These are phyloP conservation scores for Tachina fera DNA, from an alignment of 2,888 invertebrate species.

Conservation along the genomic window DNA sequence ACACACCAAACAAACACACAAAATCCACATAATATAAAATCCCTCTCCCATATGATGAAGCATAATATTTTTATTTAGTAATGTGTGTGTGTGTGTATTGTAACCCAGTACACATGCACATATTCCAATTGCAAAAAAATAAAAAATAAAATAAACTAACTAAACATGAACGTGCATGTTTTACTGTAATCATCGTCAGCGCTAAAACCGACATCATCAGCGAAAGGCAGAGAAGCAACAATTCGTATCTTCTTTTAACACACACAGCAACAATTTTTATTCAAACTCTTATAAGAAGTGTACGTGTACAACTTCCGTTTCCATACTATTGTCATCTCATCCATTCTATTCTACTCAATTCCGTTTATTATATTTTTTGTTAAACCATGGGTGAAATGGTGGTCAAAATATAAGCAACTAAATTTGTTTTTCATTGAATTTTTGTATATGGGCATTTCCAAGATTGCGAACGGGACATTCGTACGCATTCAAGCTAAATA, in stretches of 20 bases:
- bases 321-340: background rate
- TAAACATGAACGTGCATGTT: conserved; percentile 47
- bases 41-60: conserved; percentile 1
- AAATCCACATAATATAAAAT: conserved; percentile 12
- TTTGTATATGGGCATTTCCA: too few species aligned
- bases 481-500: too few species aligned
- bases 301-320: background rate
- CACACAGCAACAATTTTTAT: background rate
- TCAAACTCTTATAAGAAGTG: background rate
- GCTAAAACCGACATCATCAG: conserved; percentile 37
- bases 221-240: conserved; percentile 34
- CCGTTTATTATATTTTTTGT: conserved; percentile 36
- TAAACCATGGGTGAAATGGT: background rate
- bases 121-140: background rate
- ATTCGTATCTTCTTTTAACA: conserved; percentile 12
- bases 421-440: too few species aligned
- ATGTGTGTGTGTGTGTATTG: background rate
- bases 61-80: conserved; percentile 36
- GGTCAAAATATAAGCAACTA: background rate
- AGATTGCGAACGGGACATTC: too few species aligned
- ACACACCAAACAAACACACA: background rate
- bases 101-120: background rate
- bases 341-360: conserved; percentile 1
- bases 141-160: background rate
- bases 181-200: conserved; percentile 26